A percentile compares a stretch with the other conserved stretches of the same genome.
Conservation (phyloP, 2,888 invertebrate genomes). For the Phorcus lineatus region DNA sequence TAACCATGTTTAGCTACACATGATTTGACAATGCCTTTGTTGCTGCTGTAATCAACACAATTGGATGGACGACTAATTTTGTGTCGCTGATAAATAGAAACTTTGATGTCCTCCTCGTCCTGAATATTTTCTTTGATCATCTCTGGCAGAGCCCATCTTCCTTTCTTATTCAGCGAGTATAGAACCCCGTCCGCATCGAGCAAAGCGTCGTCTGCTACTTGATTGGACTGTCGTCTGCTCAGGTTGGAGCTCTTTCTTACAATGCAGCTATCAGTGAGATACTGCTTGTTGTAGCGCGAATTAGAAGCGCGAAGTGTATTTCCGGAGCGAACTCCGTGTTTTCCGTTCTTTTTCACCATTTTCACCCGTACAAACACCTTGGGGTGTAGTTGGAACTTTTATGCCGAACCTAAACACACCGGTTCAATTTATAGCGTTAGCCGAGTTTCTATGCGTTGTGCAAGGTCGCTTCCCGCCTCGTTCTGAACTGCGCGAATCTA, state of each 20-base stretch:
- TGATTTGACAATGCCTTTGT: constrained; percentile 30
- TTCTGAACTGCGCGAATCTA: no score
- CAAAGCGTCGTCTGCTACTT: background rate
- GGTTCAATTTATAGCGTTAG: no score
- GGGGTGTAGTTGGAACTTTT: background rate
- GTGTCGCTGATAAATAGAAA: constrained; percentile 48
- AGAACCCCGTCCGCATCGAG: background rate
- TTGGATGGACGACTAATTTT: constrained; percentile 40
- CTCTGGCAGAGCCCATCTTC: constrained; percentile 24
- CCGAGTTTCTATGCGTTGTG: no score
- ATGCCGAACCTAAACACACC: no score
- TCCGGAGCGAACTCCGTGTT: constrained; percentile 57
- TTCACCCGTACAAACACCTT: background rate
- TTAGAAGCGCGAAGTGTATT: constrained; percentile 56
- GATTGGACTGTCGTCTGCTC: background rate
- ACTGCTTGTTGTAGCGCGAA: constrained; percentile 47
- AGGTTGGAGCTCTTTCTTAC: constrained; percentile 22
- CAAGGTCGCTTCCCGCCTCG: no score
- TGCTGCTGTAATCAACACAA: constrained; percentile 39
- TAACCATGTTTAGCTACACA: constrained; percentile 13
- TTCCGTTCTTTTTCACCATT: constrained; percentile 56
- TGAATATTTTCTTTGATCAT: constrained; percentile 27
- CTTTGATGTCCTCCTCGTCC: constrained; percentile 36
- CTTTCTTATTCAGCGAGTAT: constrained; percentile 30
- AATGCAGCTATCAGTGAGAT: constrained; percentile 34